phyloP scores from a whole-genome alignment of 2,113 vertebrate genomes.

The Sialia sialis region DNA sequence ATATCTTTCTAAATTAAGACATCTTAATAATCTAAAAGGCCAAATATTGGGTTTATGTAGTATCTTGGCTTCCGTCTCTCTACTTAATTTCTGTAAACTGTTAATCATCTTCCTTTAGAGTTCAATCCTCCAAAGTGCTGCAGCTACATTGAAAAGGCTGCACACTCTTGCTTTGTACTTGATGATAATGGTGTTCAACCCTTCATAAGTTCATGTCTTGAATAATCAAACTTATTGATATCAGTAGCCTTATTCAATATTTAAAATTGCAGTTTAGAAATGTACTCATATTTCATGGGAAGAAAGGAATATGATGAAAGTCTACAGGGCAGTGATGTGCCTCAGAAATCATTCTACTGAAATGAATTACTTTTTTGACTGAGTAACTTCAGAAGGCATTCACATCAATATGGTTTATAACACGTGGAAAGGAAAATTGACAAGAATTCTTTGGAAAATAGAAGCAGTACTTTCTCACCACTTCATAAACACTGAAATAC shows the following conservation, averaged over 20 bases:
- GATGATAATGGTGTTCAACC: neutral
- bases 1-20: neutral
- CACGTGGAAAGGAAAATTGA: constrained; percentile 53
- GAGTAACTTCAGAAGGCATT: constrained; percentile 53
- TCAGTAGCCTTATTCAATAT: constrained; percentile 59
- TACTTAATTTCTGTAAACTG: neutral
- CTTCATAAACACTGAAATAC: constrained; percentile 57
- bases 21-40: neutral
- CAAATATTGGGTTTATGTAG: neutral
- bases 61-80: neutral
- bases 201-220: constrained; percentile 18
- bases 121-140: neutral
- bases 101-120: neutral
- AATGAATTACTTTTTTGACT: constrained; percentile 68
- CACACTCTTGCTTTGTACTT: neutral
- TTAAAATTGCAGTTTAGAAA: constrained; percentile 52
- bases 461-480: constrained; percentile 22
- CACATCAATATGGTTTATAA: constrained; percentile 56
- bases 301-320: constrained; percentile 49
- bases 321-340: constrained; percentile 36
- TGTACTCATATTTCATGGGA: constrained; percentile 55
- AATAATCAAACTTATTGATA: constrained; percentile 52
- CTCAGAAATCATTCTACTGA: constrained; percentile 51
- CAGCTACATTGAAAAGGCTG: neutral
- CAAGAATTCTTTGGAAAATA: constrained; percentile 58